phyloP scores from a whole-genome alignment of 2,113 vertebrate species.

The Cisticola juncidis region DNA sequence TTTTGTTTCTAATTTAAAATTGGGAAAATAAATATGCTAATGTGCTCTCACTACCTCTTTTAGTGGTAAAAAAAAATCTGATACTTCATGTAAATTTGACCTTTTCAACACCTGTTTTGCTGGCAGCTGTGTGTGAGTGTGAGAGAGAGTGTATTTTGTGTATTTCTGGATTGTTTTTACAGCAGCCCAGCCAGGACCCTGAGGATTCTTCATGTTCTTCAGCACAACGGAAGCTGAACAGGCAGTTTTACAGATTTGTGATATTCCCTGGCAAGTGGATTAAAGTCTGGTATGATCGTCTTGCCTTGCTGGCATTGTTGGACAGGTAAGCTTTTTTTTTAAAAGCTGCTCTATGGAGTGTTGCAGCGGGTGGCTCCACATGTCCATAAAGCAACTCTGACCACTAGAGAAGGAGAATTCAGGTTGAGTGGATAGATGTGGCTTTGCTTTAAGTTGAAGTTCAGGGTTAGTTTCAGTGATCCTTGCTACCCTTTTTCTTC shows the following conservation, averaged over 20 bases:
- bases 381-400: neutral
- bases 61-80: neutral
- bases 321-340: conserved; percentile 82
- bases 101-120: neutral
- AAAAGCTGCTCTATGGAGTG: neutral
- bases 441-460: neutral
- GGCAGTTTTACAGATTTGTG: conserved; percentile 90
- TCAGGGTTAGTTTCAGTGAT: neutral
- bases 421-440: neutral
- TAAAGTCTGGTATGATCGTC: conserved; percentile 91
- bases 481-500: neutral
- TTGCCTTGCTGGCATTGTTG: conserved; percentile 87
- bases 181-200: conserved; percentile 79
- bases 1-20: neutral
- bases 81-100: neutral
- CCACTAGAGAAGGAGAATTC: neutral
- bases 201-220: conserved; percentile 88
- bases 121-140: neutral
- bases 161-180: conserved; percentile 34
- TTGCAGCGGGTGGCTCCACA: neutral
- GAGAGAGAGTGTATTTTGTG: neutral
- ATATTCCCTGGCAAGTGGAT: conserved; percentile 95
- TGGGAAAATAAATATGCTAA: neutral
- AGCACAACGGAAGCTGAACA: conserved; percentile 83
- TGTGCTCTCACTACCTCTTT: neutral